phyloP scores from a whole-genome alignment of 1,140 invertebrate genomes.

The honey bee (Apis mellifera) region Amel_HAv3.1 CM009931.2:5530001-5530500 shows the following conservation, averaged over 20 bases:
- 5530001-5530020: constrained; percentile 3
- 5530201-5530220: neutral
- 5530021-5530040: neutral
- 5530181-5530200: no score
- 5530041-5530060: no score
- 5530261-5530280: neutral
- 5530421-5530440: constrained; percentile 38
- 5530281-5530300: neutral
- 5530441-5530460: constrained; percentile 27
- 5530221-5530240: neutral
- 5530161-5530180: no score
- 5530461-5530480: constrained; percentile 11
- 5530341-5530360: neutral
- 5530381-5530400: constrained; percentile 24
- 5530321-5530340: neutral
- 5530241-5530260: neutral
- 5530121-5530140: no score
- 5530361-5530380: constrained; percentile 2
- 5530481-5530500: constrained; percentile 12
- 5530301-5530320: neutral
- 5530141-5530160: no score
- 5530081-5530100: no score
- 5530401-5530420: constrained; percentile 7
- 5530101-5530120: no score
- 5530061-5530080: no score